phyloP scores from a whole-genome alignment of 1,140 invertebrate species.

The Monomorium pharaonis region DNA sequence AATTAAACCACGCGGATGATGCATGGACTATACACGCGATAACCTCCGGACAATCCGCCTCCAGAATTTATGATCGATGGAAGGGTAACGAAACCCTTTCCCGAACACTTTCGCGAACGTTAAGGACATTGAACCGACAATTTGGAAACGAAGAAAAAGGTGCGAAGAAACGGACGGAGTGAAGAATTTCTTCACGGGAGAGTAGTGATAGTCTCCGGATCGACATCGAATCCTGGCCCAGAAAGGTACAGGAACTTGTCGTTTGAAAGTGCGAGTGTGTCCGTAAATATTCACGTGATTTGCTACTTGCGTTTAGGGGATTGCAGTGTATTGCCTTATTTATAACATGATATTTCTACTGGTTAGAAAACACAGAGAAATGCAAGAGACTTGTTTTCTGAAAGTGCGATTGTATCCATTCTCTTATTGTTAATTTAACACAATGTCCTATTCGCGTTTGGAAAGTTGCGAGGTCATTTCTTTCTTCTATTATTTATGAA shows the following conservation, averaged over 20 bases:
- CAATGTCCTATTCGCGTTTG: background rate
- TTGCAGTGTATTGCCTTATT: slow-evolving; percentile 16
- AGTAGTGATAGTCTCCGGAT: slow-evolving; percentile 36
- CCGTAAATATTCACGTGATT: background rate
- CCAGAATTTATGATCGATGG: background rate
- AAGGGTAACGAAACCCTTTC: slow-evolving; percentile 11
- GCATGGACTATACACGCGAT: background rate
- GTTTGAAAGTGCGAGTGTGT: background rate
- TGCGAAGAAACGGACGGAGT: background rate
- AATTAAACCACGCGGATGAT: slow-evolving; percentile 15
- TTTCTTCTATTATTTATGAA: background rate
- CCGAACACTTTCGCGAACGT: background rate
- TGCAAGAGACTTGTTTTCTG: background rate
- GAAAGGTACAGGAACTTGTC: slow-evolving; percentile 55
- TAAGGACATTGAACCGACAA: slow-evolving; percentile 1
- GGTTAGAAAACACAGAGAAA: background rate
- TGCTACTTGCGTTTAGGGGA: background rate
- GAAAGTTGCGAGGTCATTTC: background rate
- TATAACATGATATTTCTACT: slow-evolving; percentile 5
- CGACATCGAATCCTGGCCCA: slow-evolving; percentile 37
- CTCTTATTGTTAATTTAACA: background rate
- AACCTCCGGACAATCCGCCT: background rate
- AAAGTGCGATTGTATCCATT: slow-evolving; percentile 6
- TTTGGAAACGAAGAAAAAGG: slow-evolving; percentile 8
- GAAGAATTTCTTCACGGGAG: background rate